phyloP scores from a whole-genome alignment of 2,113 vertebrate genomes.

The Scytalopus superciliaris region DNA sequence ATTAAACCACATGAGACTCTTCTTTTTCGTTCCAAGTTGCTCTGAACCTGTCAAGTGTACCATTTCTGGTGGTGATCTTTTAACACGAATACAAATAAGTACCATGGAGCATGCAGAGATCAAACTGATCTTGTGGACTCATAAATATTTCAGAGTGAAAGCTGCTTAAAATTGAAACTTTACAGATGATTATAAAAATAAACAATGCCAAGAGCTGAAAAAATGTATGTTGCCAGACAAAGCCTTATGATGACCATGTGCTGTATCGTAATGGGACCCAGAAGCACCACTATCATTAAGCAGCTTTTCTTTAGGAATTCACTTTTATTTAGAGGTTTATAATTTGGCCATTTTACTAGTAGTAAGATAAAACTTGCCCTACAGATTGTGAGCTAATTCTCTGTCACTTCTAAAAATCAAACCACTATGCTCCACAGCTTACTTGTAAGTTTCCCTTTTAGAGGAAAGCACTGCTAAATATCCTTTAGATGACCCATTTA shows the following conservation, averaged over 20 bases:
- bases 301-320: constrained; percentile 28
- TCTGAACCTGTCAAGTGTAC: constrained; percentile 3
- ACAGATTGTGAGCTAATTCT: neutral
- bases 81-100: neutral
- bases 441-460: neutral
- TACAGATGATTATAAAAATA: neutral
- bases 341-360: constrained; percentile 26
- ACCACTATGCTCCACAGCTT: fast-evolving
- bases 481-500: neutral
- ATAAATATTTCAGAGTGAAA: constrained; percentile 17
- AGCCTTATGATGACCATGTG: constrained; percentile 70
- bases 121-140: neutral
- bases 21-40: neutral
- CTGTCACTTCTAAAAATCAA: neutral
- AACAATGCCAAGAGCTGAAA: neutral
- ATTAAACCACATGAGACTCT: neutral
- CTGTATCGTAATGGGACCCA: constrained; percentile 55
- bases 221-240: neutral
- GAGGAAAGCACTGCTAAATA: neutral
- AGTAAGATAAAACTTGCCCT: neutral
- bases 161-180: neutral
- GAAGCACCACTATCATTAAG: constrained; percentile 51
- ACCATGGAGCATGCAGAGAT: neutral
- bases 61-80: constrained; percentile 2
- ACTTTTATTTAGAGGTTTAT: constrained; percentile 34